Base-by-base conservation (phyloP, 2,888 invertebrate genomes). In the Agrochola circellaris region DNA sequence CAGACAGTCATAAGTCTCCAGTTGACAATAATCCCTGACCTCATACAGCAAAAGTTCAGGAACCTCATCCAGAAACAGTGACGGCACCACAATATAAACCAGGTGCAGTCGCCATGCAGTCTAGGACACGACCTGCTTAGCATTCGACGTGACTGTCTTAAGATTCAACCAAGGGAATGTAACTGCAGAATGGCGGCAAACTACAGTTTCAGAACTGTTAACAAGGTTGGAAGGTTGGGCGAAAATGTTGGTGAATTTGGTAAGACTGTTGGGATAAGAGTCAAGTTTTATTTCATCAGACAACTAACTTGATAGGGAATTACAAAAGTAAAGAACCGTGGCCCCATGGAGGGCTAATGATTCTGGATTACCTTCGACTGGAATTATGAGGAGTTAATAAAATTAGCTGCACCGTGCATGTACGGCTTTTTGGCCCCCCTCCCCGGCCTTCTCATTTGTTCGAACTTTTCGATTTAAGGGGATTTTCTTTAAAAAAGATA, bases 51-150 rank as follows among this genome's bases (percentile, higher is more conserved):
- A 34, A 67, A 34, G 30, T 61, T 26, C 45, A 54, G 23, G 42
- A 42, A 65, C 48, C 34, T 26, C 38, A 65, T 81, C 80, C 75
- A 34, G 30, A 56, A 38, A 23, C 6, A 2, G 11, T 80, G 81
- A 80, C 48, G 66, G 70, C 69, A 81, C 30, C 20, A 5, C 2
- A 58, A 79, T 80, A 56, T 62, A 56, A 64, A 58, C 70, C 72
- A 81, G 81, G 75, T 82, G 58, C 78, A 42, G 77, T 70, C 83
- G 83, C 74, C 83, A 30, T 51, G 79, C 83, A 78, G 82, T 82
- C 82, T 82, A 74, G 67, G 70, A 42, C 64, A 61, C 48, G 56
- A 48, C 67, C 83, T 51, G 6, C 68, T 82, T 82, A 42, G 34
- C 78, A 78, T 82, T 2, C 9, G 26, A 82, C 82, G 83, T 82